These are phyloP conservation scores for Epistrophella euchroma DNA, from an alignment of 2,888 invertebrate species.

Conservation along the genomic window DNA sequence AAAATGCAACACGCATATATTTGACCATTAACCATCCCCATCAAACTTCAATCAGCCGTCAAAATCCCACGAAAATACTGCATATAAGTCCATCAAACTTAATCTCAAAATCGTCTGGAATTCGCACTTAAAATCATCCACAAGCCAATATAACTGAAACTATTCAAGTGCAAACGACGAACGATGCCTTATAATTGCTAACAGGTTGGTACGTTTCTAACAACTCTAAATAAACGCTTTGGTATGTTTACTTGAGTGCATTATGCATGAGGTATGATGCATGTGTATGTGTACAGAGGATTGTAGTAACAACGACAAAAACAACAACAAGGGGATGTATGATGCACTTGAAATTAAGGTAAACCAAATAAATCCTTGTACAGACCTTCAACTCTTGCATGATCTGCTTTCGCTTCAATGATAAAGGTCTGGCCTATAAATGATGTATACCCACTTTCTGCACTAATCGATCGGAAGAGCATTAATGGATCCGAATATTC, in stretches of 20 bases:
- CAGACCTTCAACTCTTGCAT: slow-evolving; percentile 37
- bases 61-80: slow-evolving; percentile 25
- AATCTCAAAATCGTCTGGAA: slow-evolving; percentile 66
- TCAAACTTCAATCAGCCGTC: slow-evolving; percentile 30
- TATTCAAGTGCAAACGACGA: slow-evolving; percentile 33
- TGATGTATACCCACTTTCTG: neutral
- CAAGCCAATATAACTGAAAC: slow-evolving; percentile 31
- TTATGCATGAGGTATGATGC: slow-evolving; percentile 39
- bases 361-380: slow-evolving; percentile 50
- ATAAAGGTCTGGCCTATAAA: slow-evolving; percentile 4
- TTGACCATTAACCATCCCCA: neutral
- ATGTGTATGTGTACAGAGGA: neutral
- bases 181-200: slow-evolving; percentile 7
- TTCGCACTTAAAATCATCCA: slow-evolving; percentile 63
- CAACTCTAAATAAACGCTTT: neutral
- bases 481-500: slow-evolving; percentile 69
- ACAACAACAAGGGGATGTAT: neutral
- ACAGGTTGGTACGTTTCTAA: neutral
- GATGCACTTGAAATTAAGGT: slow-evolving; percentile 64
- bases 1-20: slow-evolving; percentile 19
- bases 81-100: slow-evolving; percentile 16
- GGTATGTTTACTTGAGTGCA: slow-evolving; percentile 48
- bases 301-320: neutral
- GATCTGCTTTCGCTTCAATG: neutral
- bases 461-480: slow-evolving; percentile 68